phyloP scores from a whole-genome alignment of 2,113 vertebrate genomes.

The Rhegmatorhina hoffmannsi region DNA sequence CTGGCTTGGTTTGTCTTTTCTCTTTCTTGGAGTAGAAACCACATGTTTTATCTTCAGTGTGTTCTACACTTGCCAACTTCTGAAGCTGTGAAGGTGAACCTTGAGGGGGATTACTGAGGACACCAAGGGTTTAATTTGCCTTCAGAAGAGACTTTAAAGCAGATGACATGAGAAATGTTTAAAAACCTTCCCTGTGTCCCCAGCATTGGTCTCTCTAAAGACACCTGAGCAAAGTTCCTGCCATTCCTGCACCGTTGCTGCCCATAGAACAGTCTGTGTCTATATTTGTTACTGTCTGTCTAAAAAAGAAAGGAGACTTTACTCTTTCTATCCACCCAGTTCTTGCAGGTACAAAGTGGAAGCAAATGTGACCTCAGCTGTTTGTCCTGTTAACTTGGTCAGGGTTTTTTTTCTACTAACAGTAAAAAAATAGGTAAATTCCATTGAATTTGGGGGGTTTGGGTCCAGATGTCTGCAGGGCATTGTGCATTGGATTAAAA shows the following conservation, averaged over 20 bases:
- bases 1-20: slow-evolving; percentile 7
- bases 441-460: neutral
- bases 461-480: neutral
- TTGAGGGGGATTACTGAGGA: neutral
- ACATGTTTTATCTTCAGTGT: neutral
- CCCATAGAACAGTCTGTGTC: neutral
- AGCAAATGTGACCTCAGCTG: neutral
- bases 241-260: neutral
- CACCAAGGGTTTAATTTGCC: neutral
- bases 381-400: neutral
- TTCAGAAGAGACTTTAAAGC: neutral
- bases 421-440: neutral
- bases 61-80: neutral
- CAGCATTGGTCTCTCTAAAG: neutral
- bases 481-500: neutral
- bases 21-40: slow-evolving; percentile 3
- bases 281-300: neutral
- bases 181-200: neutral
- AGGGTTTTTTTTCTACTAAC: neutral
- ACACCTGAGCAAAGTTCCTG: neutral
- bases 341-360: neutral
- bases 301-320: neutral
- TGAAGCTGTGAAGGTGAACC: neutral
- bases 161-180: neutral
- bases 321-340: neutral